Evolutionary conservation across 1,140 invertebrate species (phyloP).

Genomic region (Holotrichia oblita): DNA sequence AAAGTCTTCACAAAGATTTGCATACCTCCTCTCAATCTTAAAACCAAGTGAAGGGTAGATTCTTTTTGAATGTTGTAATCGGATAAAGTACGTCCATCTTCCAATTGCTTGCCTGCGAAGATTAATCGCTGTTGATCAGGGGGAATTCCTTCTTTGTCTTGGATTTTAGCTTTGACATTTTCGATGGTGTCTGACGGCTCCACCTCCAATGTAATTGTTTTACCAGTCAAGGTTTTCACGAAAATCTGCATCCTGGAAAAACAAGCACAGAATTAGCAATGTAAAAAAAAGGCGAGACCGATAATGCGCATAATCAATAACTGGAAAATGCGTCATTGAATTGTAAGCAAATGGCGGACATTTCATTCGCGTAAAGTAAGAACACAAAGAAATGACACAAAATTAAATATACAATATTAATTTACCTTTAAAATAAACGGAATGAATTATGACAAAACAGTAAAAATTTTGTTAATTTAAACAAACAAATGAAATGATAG

Average conservation of each 20-base stretch:
- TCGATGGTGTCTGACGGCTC: too few relatives aligned
- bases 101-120: constrained; percentile 82
- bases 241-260: constrained; percentile 77
- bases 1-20: constrained; percentile 82
- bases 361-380: background rate
- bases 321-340: background rate
- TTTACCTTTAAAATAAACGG: constrained; percentile 37
- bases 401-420: background rate
- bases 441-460: constrained; percentile 45
- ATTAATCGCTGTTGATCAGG: constrained; percentile 78
- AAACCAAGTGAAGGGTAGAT: too few relatives aligned
- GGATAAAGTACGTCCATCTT: constrained; percentile 84
- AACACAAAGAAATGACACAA: background rate
- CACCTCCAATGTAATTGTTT: too few relatives aligned
- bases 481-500: constrained; percentile 43
- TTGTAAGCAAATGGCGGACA: constrained; percentile 11
- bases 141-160: too few relatives aligned
- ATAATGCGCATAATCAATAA: constrained; percentile 22
- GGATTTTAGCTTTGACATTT: too few relatives aligned
- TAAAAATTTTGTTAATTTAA: constrained; percentile 45
- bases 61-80: too few relatives aligned
- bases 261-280: background rate
- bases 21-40: too few relatives aligned
- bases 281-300: background rate
- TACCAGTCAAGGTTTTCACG: constrained; percentile 80